phyloP scores from a whole-genome alignment of 2,113 vertebrate genomes.

The Semicossyphus pulcher region DNA sequence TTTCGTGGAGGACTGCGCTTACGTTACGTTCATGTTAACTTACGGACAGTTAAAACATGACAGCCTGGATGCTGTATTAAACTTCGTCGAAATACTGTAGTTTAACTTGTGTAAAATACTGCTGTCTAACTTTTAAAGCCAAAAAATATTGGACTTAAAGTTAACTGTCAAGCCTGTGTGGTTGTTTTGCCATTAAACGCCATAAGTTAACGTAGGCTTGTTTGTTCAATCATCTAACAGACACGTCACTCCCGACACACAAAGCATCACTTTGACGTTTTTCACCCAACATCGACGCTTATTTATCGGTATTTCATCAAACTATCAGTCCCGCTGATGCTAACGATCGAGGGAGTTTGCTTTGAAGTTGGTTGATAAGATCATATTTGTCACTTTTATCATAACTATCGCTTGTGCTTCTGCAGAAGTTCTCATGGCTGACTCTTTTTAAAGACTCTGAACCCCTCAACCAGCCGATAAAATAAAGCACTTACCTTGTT shows the following conservation, averaged over 20 bases:
- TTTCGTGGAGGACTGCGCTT: not conserved
- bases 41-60: not conserved
- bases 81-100: not conserved
- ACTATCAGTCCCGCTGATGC: not conserved
- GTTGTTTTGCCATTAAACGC: not conserved
- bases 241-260: conserved; percentile 33
- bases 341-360: not conserved
- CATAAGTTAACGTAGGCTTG: not conserved
- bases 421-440: conserved; percentile 42
- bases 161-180: not conserved
- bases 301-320: not conserved
- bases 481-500: conserved; percentile 47
- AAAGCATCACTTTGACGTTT: not conserved
- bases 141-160: not conserved
- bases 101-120: no score
- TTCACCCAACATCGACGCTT: accelerated
- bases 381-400: conserved; percentile 4
- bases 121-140: not conserved
- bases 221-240: conserved; percentile 6
- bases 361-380: not conserved
- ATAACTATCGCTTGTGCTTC: not conserved
- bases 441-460: conserved; percentile 20
- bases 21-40: not conserved
- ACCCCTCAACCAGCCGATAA: not conserved
- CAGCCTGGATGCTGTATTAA: not conserved